A percentile compares a stretch with the other conserved stretches of the same genome.
These are phyloP conservation scores for Cyrtonyx montezumae DNA, from an alignment of 2,113 vertebrate species.

Conservation along the genomic window DNA sequence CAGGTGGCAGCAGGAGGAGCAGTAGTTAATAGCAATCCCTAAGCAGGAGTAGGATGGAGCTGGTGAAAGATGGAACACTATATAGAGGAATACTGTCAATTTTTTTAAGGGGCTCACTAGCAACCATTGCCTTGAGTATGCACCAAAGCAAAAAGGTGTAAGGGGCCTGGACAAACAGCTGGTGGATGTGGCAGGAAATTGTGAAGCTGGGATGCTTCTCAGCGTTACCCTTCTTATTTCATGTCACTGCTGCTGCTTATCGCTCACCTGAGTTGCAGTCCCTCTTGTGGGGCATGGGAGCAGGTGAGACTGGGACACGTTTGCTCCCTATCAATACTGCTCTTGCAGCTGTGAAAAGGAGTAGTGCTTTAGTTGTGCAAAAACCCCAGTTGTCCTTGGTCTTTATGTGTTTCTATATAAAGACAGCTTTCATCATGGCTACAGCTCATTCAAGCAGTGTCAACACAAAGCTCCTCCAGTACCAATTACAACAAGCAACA, in stretches of 20 bases:
- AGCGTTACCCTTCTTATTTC: neutral
- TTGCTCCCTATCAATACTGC: neutral
- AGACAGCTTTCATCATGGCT: neutral
- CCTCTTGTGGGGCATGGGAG: rapidly evolving
- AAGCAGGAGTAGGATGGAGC: neutral
- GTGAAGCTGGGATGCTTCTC: neutral
- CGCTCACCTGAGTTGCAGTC: neutral
- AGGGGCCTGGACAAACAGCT: neutral
- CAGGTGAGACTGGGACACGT: rapidly evolving
- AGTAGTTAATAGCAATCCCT: neutral
- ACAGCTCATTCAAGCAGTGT: neutral
- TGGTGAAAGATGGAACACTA: neutral
- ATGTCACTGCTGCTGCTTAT: neutral
- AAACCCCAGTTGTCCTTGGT: neutral
- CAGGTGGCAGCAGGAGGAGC: neutral
- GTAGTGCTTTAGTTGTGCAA: neutral
- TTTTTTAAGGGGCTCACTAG: neutral
- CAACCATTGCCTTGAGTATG: neutral
- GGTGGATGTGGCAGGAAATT: neutral
- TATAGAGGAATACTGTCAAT: neutral
- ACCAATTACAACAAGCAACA: neutral
- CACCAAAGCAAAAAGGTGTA: neutral
- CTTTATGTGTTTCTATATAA: neutral
- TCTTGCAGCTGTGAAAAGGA: neutral
- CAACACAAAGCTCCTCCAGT: neutral